Evolutionary conservation across 2,888 invertebrate genomes (phyloP).

Genomic region (Amphimallon solstitiale): DNA sequence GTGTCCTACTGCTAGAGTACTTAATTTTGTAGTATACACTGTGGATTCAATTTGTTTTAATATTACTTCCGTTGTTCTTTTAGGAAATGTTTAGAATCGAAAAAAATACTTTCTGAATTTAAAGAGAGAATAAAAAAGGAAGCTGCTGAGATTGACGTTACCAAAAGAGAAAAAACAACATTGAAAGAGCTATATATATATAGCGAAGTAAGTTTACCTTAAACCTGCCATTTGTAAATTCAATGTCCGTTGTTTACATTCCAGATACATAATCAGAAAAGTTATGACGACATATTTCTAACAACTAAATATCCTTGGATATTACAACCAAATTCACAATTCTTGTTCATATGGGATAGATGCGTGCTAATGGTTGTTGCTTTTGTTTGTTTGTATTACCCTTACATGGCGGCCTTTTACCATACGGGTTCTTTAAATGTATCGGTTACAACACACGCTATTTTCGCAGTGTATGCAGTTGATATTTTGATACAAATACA

Average conservation of each 20-base stretch:
- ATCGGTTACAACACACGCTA: not conserved
- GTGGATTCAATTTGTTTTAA: too few species aligned
- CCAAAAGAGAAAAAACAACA: not conserved
- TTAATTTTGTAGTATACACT: too few species aligned
- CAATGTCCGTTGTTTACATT: not conserved
- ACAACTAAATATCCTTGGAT: constrained; percentile 32
- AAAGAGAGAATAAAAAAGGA: constrained; percentile 27
- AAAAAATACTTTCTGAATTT: constrained; percentile 35
- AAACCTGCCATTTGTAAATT: not conserved
- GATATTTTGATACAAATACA: constrained; percentile 29
- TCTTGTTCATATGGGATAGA: constrained; percentile 24
- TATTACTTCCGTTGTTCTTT: not conserved
- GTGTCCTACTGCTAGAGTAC: too few species aligned
- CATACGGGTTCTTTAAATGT: not conserved
- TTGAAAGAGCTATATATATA: constrained; percentile 3
- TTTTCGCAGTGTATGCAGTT: constrained; percentile 14
- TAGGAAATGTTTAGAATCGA: constrained; percentile 37
- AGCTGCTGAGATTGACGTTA: not conserved
- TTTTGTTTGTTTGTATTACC: constrained; percentile 25
- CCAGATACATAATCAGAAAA: constrained; percentile 33
- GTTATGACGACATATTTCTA: constrained; percentile 35
- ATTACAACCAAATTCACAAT: constrained; percentile 26
- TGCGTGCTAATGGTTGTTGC: constrained; percentile 3
- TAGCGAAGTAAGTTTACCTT: constrained; percentile 16
- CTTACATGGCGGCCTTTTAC: constrained; percentile 19